Evolutionary conservation across 1,140 invertebrate genomes (phyloP).

Genomic region (Cyrtorhinus lividipennis): DNA sequence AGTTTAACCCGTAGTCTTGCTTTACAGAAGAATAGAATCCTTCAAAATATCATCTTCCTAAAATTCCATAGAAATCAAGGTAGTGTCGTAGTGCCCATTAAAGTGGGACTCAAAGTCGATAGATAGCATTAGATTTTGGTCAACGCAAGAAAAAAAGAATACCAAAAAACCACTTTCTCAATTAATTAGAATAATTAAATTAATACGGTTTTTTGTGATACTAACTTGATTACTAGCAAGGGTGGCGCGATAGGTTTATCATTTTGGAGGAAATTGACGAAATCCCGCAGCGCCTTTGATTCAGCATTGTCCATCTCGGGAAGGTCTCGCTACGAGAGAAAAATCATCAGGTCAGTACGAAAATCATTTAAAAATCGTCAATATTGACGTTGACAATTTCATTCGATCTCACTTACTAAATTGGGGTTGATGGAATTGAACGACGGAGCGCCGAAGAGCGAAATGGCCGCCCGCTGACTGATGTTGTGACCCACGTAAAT

Average conservation of each 20-base stretch:
- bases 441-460: slow-evolving; percentile 48
- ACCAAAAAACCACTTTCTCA: no score
- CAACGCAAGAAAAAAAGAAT: no score
- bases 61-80: no score
- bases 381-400: neutral
- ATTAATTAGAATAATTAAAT: slow-evolving; percentile 1
- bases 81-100: no score
- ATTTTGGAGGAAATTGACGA: slow-evolving; percentile 71
- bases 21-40: no score
- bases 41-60: no score
- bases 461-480: slow-evolving; percentile 54
- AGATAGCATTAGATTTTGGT: no score
- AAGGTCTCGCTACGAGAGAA: slow-evolving; percentile 47
- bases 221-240: slow-evolving; percentile 69
- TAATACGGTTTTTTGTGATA: neutral
- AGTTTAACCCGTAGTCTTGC: no score
- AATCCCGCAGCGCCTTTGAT: slow-evolving; percentile 60
- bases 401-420: slow-evolving; percentile 42
- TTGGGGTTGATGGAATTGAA: slow-evolving; percentile 47
- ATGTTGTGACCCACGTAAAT: slow-evolving; percentile 77
- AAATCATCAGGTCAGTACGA: neutral
- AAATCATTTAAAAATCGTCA: neutral
- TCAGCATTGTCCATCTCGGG: slow-evolving; percentile 61
- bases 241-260: slow-evolving; percentile 62
- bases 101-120: no score